These are phyloP conservation scores for Drosophila littoralis DNA, from an alignment of 1,140 invertebrate species.

Conservation along the genomic window DNA sequence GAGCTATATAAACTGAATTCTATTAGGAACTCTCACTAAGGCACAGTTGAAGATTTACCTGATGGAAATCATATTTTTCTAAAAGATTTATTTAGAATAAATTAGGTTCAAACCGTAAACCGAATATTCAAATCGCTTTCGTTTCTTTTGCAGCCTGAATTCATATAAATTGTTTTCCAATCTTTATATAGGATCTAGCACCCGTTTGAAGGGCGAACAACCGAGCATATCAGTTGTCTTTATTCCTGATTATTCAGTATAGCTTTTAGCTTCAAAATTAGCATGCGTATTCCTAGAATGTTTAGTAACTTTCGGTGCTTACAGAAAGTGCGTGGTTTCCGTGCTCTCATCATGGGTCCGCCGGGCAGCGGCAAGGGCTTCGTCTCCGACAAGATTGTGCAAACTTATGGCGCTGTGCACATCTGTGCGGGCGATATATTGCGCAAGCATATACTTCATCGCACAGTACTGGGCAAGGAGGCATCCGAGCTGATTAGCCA, in stretches of 20 bases:
- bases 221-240: not conserved
- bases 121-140: too few species aligned
- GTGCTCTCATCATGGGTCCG: slow-evolving; percentile 37
- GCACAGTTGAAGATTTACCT: too few species aligned
- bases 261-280: not conserved
- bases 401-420: slow-evolving; percentile 18
- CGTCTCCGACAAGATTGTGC: slow-evolving; percentile 19
- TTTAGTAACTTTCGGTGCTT: not conserved
- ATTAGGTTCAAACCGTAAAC: too few species aligned
- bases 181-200: not conserved
- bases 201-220: not conserved
- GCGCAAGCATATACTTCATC: slow-evolving; percentile 20
- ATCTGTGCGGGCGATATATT: slow-evolving; percentile 44
- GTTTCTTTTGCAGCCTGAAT: too few species aligned
- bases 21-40: not conserved
- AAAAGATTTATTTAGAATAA: too few species aligned
- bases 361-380: slow-evolving; percentile 42
- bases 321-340: slow-evolving; percentile 22
- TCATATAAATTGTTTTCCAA: too few species aligned
- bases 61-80: too few species aligned
- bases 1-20: not conserved
- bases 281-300: not conserved
- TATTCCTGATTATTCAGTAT: not conserved
- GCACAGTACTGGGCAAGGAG: slow-evolving; percentile 24
- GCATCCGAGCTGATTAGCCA: not conserved